A percentile compares a stretch with the other conserved stretches of the same genome.
Conservation (phyloP, 2,797 vertebrate genomes). For the Harpagifer antarcticus region DNA sequence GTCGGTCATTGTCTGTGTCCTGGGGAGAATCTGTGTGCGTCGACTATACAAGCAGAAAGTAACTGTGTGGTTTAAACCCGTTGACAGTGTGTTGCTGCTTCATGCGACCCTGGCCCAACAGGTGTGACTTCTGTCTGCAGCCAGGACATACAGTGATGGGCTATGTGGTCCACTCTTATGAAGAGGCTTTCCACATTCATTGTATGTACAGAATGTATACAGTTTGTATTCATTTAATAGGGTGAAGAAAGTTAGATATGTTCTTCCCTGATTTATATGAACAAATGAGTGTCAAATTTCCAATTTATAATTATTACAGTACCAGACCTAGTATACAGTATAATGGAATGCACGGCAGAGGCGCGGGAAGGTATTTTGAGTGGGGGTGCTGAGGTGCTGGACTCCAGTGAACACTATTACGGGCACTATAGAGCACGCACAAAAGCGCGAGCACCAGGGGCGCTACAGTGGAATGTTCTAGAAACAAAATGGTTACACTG, state of each 20-base stretch:
- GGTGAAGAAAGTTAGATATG: background rate
- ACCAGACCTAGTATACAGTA: background rate
- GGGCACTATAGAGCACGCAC: no score
- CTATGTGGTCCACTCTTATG: background rate
- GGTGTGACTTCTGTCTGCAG: slow-evolving; percentile 36
- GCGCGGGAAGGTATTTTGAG: no score
- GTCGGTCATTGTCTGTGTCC: slow-evolving; percentile 41
- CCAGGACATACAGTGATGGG: background rate
- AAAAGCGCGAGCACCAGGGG: no score
- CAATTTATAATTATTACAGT: background rate
- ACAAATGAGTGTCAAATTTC: background rate
- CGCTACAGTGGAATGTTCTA: no score
- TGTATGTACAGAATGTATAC: background rate
- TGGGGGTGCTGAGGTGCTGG: no score
- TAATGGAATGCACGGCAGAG: no score
- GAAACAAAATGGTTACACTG: background rate
- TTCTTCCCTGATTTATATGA: background rate
- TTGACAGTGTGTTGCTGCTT: slow-evolving; percentile 16
- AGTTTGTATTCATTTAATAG: background rate
- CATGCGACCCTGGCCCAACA: slow-evolving; percentile 10
- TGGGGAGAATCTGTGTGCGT: slow-evolving; percentile 14
- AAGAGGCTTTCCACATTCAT: background rate
- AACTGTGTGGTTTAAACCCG: slow-evolving; percentile 21
- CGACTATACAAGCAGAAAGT: slow-evolving; percentile 16
- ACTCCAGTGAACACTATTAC: no score